Conservation (phyloP, 2,113 vertebrate genomes). For the Seriola rivoliana region DNA sequence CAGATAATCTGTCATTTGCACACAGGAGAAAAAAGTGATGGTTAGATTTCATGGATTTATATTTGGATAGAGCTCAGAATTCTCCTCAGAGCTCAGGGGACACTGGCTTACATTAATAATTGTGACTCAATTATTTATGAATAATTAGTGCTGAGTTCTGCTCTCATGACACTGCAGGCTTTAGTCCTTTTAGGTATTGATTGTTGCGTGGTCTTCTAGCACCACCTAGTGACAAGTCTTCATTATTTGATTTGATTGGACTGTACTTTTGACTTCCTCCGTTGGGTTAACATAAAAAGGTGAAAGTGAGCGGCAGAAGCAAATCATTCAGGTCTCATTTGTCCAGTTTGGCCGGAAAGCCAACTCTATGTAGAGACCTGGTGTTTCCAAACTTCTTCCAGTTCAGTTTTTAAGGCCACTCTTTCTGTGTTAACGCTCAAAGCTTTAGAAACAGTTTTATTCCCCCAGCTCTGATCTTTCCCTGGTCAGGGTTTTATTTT, state of each 20-base stretch:
- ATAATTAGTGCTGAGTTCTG: background rate
- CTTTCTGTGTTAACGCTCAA: no score
- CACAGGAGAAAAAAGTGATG: background rate
- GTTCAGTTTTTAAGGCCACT: no score
- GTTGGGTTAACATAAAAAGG: no score
- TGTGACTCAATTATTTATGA: slow-evolving; percentile 20
- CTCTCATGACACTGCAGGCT: background rate
- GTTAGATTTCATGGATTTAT: slow-evolving; percentile 21
- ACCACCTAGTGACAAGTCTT: slow-evolving; percentile 1
- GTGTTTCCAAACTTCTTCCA: no score
- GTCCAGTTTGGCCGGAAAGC: no score
- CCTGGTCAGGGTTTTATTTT: no score
- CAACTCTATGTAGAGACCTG: no score
- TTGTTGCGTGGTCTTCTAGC: background rate
- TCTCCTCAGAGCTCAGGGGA: background rate
- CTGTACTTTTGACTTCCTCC: no score
- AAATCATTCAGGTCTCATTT: no score
- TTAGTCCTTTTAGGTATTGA: background rate
- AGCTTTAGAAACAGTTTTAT: no score
- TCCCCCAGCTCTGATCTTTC: no score
- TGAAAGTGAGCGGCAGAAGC: no score
- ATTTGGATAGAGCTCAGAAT: background rate
- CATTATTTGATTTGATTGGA: background rate
- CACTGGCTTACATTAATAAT: slow-evolving; percentile 1
- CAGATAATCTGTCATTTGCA: slow-evolving; percentile 8